Evolutionary conservation across 2,888 invertebrate genomes (phyloP), one percentile per base, ranked within the genome.

Genomic region (Patella pellucida): DNA sequence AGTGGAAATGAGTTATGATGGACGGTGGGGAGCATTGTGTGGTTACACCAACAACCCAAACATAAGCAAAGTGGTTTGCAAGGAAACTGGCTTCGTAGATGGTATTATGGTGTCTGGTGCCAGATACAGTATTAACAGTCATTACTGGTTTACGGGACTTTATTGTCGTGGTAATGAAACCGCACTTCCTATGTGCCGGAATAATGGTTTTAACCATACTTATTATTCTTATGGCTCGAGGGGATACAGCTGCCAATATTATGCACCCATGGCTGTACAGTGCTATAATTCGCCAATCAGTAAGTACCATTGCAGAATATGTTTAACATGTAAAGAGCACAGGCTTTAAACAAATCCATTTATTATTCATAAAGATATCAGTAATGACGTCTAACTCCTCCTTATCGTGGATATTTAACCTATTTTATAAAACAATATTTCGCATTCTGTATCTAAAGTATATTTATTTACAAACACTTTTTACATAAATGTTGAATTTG

Each of bases 11-110:
- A 75, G 78, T 41, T 83, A 81, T 74, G 84, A 84, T 31, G 84
- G 84, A 11, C 74, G 76, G n/a, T 84, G 84, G 83, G 87, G 86
- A 12, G 83, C 84, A 7, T 77, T 87, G 23, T 87, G 87, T 79
- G 84, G 86, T 70, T 81, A 82, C 77, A 75, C 81, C 5, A 84
- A 84, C 82, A 82, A 82, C 54, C 80, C 84, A 1, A 50, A 84
- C 9, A 85, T 84, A 73, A 86, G 86, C 27, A 67, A 78, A 12
- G 87, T 86, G 0, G 80, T 85, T 71, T 87, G 87, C 72, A 79
- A 77, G 69, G 78, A 78, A 52, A 74, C 85, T 11, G 84, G 84
- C 2, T 75, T 73, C 31, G 52, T 12, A 1, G 78, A 78, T 56
- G 78, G 79, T 14, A 73, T 74, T 19, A 54, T 27, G 19, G 67